phyloP scores from a whole-genome alignment of 2,113 vertebrate genomes.

The Archocentrus centrarchus region DNA sequence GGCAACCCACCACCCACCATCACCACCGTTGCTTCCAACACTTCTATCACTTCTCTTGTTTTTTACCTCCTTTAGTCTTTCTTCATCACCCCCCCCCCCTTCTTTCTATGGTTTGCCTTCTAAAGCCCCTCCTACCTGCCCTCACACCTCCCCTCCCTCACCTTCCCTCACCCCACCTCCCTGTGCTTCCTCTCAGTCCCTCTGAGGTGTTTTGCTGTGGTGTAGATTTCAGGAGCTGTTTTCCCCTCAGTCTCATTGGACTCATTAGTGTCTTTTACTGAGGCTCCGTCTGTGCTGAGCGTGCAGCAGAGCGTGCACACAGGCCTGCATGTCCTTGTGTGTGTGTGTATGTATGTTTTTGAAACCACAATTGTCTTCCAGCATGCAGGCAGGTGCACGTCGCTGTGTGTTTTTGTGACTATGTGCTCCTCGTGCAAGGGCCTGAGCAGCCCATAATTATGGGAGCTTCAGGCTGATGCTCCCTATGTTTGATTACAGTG shows the following conservation, averaged over 20 bases:
- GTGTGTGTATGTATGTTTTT: constrained; percentile 16
- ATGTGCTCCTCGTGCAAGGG: constrained; percentile 16
- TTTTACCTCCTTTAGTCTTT: constrained; percentile 32
- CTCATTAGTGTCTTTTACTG: constrained; percentile 80
- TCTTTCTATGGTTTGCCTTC: constrained; percentile 12
- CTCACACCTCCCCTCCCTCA: not conserved
- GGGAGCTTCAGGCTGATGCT: constrained; percentile 69
- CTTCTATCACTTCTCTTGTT: constrained; percentile 21
- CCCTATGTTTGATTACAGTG: constrained; percentile 76
- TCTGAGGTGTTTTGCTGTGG: constrained; percentile 68
- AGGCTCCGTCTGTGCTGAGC: constrained; percentile 62
- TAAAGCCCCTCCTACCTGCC: constrained; percentile 19
- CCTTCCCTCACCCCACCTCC: not conserved
- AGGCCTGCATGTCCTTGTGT: not conserved
- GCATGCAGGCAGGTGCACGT: not conserved
- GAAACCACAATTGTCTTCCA: not conserved
- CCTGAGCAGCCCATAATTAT: constrained; percentile 70
- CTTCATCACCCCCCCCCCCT: constrained; percentile 10
- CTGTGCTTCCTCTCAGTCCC: constrained; percentile 20
- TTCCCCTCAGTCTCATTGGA: constrained; percentile 75
- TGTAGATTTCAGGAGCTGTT: constrained; percentile 69
- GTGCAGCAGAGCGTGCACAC: constrained; percentile 30
- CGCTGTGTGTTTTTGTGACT: constrained; percentile 17
- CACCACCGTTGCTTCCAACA: constrained; percentile 21
- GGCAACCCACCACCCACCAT: constrained; percentile 62